These are phyloP conservation scores for Phyllotreta striolata DNA, from an alignment of 2,888 invertebrate species.

Conservation along the genomic window DNA sequence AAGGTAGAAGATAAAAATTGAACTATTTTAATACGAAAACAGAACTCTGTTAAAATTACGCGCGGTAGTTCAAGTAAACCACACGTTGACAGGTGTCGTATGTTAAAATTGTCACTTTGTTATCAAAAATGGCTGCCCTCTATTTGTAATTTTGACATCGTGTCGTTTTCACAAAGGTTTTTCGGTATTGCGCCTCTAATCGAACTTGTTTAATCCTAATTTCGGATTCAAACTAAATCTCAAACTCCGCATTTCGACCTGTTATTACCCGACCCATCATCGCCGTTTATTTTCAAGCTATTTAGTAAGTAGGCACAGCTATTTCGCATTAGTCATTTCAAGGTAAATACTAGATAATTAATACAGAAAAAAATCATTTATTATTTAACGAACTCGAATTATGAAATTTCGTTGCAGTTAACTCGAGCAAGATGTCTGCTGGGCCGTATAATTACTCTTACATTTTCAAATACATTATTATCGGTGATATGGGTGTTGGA, in stretches of 20 bases:
- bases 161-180: slow-evolving; percentile 42
- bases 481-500: slow-evolving; percentile 99
- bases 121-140: slow-evolving; percentile 43
- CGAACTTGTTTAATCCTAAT: slow-evolving; percentile 36
- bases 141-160: slow-evolving; percentile 48
- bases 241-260: no score
- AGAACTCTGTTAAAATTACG: no score
- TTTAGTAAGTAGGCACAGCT: slow-evolving; percentile 17
- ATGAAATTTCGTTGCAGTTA: slow-evolving; percentile 33
- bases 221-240: slow-evolving; percentile 9
- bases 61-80: not conserved
- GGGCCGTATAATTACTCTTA: slow-evolving; percentile 99
- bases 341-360: slow-evolving; percentile 17
- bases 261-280: no score
- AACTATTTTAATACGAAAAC: no score
- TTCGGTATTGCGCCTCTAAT: slow-evolving; percentile 32
- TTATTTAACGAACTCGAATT: not conserved
- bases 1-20: no score
- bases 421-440: slow-evolving; percentile 76
- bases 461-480: slow-evolving; percentile 99
- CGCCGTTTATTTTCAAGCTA: slow-evolving; percentile 18
- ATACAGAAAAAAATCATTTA: not conserved
- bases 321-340: slow-evolving; percentile 30
- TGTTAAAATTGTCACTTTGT: not conserved
- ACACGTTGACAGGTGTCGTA: slow-evolving; percentile 4